phyloP scores from a whole-genome alignment of 1,140 invertebrate species.

The Leguminivora glycinivorella region DNA sequence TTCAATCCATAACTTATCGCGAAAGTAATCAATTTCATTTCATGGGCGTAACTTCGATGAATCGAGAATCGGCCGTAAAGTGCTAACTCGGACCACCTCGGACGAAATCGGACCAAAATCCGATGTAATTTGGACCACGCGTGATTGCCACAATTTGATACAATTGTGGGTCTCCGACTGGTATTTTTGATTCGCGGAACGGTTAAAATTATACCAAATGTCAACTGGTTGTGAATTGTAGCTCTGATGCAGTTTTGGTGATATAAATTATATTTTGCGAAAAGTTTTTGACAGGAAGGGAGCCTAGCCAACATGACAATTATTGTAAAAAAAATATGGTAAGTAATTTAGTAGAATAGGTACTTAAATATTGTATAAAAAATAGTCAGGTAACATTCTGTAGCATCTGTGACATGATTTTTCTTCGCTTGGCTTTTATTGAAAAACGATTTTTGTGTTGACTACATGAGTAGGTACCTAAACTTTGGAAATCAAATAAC shows the following conservation, averaged over 20 bases:
- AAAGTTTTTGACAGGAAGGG: too few relatives aligned
- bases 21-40: slow-evolving; percentile 23
- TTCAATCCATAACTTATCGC: slow-evolving; percentile 16
- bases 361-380: too few relatives aligned
- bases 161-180: slow-evolving; percentile 5
- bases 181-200: neutral
- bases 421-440: too few relatives aligned
- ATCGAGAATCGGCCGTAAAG: slow-evolving; percentile 14
- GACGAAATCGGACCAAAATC: slow-evolving; percentile 10
- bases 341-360: too few relatives aligned
- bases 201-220: slow-evolving; percentile 17
- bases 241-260: neutral
- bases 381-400: too few relatives aligned
- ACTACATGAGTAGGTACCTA: too few relatives aligned
- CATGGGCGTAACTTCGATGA: slow-evolving; percentile 23
- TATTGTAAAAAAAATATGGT: too few relatives aligned
- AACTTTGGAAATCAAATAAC: too few relatives aligned
- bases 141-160: slow-evolving; percentile 26
- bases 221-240: slow-evolving; percentile 8
- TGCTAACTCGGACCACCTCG: slow-evolving; percentile 24
- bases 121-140: slow-evolving; percentile 11
- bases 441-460: too few relatives aligned
- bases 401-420: too few relatives aligned
- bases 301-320: too few relatives aligned
- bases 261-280: neutral